phyloP scores from a whole-genome alignment of 2,888 invertebrate species.

The Oxycera nigricornis region DNA sequence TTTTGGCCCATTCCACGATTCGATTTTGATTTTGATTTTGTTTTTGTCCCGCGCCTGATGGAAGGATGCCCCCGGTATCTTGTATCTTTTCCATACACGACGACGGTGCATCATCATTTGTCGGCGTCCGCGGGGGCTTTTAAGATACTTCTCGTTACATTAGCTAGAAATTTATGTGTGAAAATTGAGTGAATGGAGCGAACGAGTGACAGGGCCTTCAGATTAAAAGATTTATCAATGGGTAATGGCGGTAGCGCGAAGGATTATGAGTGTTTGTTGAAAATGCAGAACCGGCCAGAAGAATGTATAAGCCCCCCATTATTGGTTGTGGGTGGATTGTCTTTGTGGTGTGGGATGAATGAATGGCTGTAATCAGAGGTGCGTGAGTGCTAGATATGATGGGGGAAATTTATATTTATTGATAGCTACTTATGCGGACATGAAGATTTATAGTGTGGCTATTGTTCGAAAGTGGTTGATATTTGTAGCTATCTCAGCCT shows the following conservation, averaged over 20 bases:
- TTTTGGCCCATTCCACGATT: conserved; percentile 20
- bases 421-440: neutral
- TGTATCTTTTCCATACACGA: too few relatives aligned
- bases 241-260: conserved; percentile 33
- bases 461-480: too few relatives aligned
- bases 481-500: too few relatives aligned
- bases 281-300: neutral
- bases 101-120: conserved; percentile 20
- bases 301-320: neutral
- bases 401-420: neutral
- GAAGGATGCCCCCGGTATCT: too few relatives aligned
- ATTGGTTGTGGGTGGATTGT: neutral
- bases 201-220: conserved; percentile 35
- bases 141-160: conserved; percentile 16
- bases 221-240: conserved; percentile 27
- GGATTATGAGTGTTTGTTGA: conserved; percentile 4
- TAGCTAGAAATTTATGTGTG: conserved; percentile 37
- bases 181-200: conserved; percentile 34
- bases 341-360: neutral
- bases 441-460: neutral
- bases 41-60: too few relatives aligned
- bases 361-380: neutral
- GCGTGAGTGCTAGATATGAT: neutral
- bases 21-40: too few relatives aligned
- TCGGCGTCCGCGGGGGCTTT: conserved; percentile 6